These are phyloP conservation scores for Corythucha ciliata DNA, from an alignment of 2,888 invertebrate species.

Conservation along the genomic window DNA sequence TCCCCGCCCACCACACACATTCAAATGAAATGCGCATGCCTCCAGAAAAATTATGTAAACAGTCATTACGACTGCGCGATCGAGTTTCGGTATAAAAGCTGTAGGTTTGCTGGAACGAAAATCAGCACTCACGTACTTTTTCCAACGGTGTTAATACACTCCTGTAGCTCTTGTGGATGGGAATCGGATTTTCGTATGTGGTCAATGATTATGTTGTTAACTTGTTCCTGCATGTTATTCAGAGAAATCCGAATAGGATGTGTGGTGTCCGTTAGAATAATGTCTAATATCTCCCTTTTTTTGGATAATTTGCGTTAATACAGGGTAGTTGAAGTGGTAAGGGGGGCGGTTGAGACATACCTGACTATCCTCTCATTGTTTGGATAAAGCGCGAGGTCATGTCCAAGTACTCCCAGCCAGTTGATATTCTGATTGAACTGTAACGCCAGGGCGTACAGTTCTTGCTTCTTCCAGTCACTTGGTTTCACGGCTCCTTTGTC, in stretches of 20 bases:
- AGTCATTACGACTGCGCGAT: too few relatives aligned
- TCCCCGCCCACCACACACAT: too few relatives aligned
- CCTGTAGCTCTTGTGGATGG: too few relatives aligned
- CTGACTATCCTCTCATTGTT: constrained; percentile 25
- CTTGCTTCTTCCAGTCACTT: constrained; percentile 29
- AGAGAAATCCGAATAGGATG: constrained; percentile 27
- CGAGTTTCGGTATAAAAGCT: too few relatives aligned
- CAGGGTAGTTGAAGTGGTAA: neutral
- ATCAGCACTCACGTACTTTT: too few relatives aligned
- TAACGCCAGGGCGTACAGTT: constrained; percentile 25
- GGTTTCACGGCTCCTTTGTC: constrained; percentile 22
- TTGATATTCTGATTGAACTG: constrained; percentile 27
- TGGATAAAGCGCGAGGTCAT: constrained; percentile 26
- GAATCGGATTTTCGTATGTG: too few relatives aligned
- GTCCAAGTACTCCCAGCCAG: constrained; percentile 23
- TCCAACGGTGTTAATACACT: too few relatives aligned
- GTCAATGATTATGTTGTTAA: constrained; percentile 19
- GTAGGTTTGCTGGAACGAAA: too few relatives aligned
- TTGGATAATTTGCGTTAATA: too few relatives aligned
- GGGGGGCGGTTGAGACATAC: constrained; percentile 5
- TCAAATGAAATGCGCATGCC: too few relatives aligned
- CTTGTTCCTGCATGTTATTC: constrained; percentile 26
- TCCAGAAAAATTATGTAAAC: too few relatives aligned
- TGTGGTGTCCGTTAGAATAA: constrained; percentile 26
- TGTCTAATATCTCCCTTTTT: constrained; percentile 27